Evolutionary conservation across 2,113 vertebrate species (phyloP), one percentile per base, ranked within the genome.

Genomic region (Pluvianellus socialis): DNA sequence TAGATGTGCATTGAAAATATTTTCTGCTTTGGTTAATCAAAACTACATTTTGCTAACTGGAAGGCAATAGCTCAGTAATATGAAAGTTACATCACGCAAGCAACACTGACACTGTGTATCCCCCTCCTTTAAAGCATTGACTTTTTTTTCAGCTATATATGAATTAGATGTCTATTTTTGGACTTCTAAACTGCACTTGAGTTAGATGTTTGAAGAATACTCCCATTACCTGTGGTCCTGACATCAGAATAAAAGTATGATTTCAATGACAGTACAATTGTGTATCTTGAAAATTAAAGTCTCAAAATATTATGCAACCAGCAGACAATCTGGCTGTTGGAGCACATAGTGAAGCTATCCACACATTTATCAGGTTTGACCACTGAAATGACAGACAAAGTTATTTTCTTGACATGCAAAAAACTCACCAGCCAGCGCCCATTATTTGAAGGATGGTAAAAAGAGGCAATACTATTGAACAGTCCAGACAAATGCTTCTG

Each of bases 371-470:
- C 40, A 72, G 12, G 45, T 30, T 61, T 90, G 65, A 66, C 74
- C 4, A 1, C 4, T 12, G 26, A 58, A 76, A 35, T 40, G 8
- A 33, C 32, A 89, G 38, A 4, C 30, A 22, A 75, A 91, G 42
- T 22, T 49, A 27, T 3, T 73, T 22, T 15, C 32, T 32, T 32
- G 30, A 59, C 38, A 52, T 7, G 15, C 35, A 75, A 86, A 52
- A 32, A 58, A 98, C 99, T 99, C 97, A 99, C 99, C 99, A 99
- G 97, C 99, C 99, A 99, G 72, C 99, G 99, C 21, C 99, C 99
- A 9, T 99, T 99, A 96, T 99, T 99, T 87, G 99, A 99, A 59
- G 99, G 99, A 91, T 99, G 99, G 73, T 99, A 99, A 97, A 99
- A 99, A 42, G 99, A 99, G 55, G 99, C 98, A 91, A 99, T 99